phyloP scores from a whole-genome alignment of 1,140 invertebrate genomes.

The Saccostrea cuccullata region DNA sequence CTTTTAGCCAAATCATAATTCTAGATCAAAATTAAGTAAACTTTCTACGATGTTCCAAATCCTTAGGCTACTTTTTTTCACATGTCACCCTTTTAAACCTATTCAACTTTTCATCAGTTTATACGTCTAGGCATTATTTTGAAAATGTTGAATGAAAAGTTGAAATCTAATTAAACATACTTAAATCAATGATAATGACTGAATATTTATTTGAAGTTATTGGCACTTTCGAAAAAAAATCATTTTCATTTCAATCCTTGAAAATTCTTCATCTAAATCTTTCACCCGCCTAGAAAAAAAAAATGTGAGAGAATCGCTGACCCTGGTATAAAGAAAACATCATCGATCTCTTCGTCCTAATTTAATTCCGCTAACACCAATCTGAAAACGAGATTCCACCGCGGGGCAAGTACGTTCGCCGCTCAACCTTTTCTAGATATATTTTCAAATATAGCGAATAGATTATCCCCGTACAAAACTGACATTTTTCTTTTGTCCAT shows the following conservation, averaged over 20 bases:
- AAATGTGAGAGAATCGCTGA: neutral
- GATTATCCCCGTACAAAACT: neutral
- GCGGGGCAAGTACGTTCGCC: neutral
- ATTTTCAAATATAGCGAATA: constrained; percentile 10
- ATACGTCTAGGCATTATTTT: too few species aligned
- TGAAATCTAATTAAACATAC: too few species aligned
- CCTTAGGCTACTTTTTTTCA: too few species aligned
- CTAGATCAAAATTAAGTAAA: too few species aligned
- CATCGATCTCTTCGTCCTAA: neutral
- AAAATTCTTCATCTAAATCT: neutral
- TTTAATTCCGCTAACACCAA: constrained; percentile 10
- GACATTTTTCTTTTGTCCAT: constrained; percentile 6
- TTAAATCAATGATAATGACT: too few species aligned
- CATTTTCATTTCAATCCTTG: neutral
- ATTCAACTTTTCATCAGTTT: too few species aligned
- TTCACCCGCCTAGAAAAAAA: neutral
- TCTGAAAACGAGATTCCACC: constrained; percentile 19
- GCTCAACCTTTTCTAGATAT: neutral
- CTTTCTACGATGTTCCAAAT: too few species aligned
- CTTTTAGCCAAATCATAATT: too few species aligned
- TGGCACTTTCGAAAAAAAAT: too few species aligned
- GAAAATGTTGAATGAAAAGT: too few species aligned
- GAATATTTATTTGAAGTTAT: too few species aligned
- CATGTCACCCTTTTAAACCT: too few species aligned
- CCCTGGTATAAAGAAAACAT: neutral